Percentiles rank a stretch among this genome's conserved stretches.
phyloP scores from a whole-genome alignment of 2,113 vertebrate genomes.

The Acrocephalus kingi region DNA sequence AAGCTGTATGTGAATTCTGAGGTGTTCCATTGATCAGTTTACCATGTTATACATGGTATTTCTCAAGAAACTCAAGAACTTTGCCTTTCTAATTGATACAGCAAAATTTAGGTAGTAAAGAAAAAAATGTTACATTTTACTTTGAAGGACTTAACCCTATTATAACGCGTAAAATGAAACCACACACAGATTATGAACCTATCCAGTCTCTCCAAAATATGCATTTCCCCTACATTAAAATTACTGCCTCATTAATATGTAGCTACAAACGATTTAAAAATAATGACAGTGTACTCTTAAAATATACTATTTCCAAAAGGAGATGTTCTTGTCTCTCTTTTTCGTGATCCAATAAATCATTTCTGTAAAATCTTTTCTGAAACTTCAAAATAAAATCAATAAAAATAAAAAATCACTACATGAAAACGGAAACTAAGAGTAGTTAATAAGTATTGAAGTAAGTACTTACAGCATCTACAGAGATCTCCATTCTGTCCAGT shows the following conservation, averaged over 20 bases:
- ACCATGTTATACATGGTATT: not conserved
- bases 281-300: not conserved
- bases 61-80: not conserved
- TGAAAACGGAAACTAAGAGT: constrained; percentile 58
- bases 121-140: not conserved
- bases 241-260: not conserved
- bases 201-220: not conserved
- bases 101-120: not conserved
- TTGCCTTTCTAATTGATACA: not conserved
- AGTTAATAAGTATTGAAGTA: not conserved
- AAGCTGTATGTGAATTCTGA: not conserved
- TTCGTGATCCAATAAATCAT: constrained; percentile 89
- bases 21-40: not conserved
- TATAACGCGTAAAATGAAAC: not conserved
- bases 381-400: constrained; percentile 75
- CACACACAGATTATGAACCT: not conserved
- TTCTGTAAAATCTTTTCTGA: constrained; percentile 87
- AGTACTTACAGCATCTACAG: constrained; percentile 79
- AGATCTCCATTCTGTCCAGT: constrained; percentile 92
- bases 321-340: constrained; percentile 91
- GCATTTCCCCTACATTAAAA: not conserved
- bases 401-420: constrained; percentile 28
- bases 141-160: not conserved
- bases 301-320: constrained; percentile 89
- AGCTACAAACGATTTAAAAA: not conserved